Base-by-base conservation (phyloP, 1,140 invertebrate genomes). In the Procambarus virginalis region DNA sequence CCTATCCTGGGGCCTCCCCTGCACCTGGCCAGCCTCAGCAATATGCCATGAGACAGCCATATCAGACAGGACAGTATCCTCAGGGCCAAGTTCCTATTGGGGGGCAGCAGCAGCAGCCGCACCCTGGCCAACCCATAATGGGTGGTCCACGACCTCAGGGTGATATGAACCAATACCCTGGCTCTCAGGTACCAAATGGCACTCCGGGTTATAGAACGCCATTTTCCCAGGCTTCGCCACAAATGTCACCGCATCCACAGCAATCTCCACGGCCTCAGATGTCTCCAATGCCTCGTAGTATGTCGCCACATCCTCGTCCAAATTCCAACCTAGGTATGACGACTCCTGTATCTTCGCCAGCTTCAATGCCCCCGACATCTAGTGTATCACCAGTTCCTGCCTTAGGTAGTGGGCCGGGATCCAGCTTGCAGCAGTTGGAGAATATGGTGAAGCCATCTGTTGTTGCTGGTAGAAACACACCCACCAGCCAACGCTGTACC, bases 211-310 rank as follows among this genome's bases (percentile, higher is more conserved):
- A 91, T 68, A 64, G 91, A 70, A 86, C 91, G 22, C 84, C 91
- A 9, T 92, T 91, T 79, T 86, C 91, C 9, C 91, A 90, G 60
- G 86, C 88, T 82, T 90, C 91, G 58, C 89, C 91, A 77, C 91
- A 92, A 73, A 79, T 92, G 86, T 91, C 91, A 3, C 91, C 91
- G 20, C 91, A 92, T 84, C 84, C 91, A 20, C 91, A 92, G 68
- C 76, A 82, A 49, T 92, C 91, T 48, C 91, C 91, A 64, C 85
- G 87, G 51, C 91, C 91, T 70, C 91, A 92, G 79, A 90, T 92
- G 88, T 92, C 91, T 51, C 91, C 91, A 8, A 89, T 89, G 87
- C 88, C 91, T 14, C 87, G 87, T 64, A 89, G 86, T 34, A 91
- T 91, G 90, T 91, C 90, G 22, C 90, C 90, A 22, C 90, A 91